Evolutionary conservation across 2,888 invertebrate genomes (phyloP), one percentile per base, ranked within the genome.

Genomic region (Coremacera marginata): DNA sequence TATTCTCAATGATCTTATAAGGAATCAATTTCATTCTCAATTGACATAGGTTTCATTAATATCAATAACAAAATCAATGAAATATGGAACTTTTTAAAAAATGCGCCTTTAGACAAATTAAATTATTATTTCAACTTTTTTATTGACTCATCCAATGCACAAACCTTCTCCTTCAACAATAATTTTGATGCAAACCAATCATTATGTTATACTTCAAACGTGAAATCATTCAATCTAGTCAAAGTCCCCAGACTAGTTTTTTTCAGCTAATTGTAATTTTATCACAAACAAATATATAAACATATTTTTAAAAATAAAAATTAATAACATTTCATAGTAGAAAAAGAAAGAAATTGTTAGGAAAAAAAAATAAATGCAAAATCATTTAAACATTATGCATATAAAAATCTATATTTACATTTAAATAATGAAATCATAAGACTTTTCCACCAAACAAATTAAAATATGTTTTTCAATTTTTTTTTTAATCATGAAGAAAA

Each of bases 191-290:
- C 9, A 34, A 55, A 70, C 34, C 70, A 57, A n/a, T 57, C 49
- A 79, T 19, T 52, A 22, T 51, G 65, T 34, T 44, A 8, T 63
- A 51, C 19, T 65, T 75, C 44, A 74, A 76, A 70, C 74, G 74
- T 77, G 78, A 74, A 80, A 83, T 82, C 84, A 75, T 80, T 67
- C 84, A 82, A 86, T 82, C 87, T 87, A 87, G 87, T 87, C 87
- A 87, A 82, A 85, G 85, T 85, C 86, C 84, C 86, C 85, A 87
- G 87, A 87, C 87, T 86, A 87, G 87, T 86, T 86, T 85, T 84
- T 84, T 25, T 19, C 34, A 77, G 27, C 37, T 55, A 37, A 68
- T 70, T 75, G 22, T 60, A 60, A 63, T 49, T 73, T 25, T 51
- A 72, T 9, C n/a, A 62, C 16, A 25, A 60, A 22, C 14, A 19